Conservation (phyloP, 2,888 invertebrate genomes). For the Mechanitis mazaeus region DNA sequence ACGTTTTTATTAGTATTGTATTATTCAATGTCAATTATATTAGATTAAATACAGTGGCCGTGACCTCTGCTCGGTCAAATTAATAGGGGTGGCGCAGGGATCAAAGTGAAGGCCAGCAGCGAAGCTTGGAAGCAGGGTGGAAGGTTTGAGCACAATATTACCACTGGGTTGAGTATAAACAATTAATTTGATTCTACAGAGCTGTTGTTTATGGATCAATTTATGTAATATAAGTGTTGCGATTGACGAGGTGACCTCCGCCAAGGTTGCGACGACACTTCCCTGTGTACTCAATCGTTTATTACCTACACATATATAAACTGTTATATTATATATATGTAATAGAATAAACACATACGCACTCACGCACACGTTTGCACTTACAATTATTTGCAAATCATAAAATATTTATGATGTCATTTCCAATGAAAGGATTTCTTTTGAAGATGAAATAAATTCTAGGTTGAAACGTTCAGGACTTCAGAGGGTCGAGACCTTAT, state of each 20-base stretch:
- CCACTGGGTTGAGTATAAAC: constrained; percentile 18
- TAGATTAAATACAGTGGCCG: constrained; percentile 57
- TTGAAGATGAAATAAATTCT: too few relatives aligned
- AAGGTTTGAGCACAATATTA: constrained; percentile 21
- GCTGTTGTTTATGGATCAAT: constrained; percentile 29
- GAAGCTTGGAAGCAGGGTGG: constrained; percentile 27
- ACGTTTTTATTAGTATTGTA: constrained; percentile 5
- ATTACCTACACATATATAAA: constrained; percentile 34
- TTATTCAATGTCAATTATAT: constrained; percentile 21
- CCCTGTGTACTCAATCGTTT: constrained; percentile 68
- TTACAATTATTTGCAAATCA: too few relatives aligned
- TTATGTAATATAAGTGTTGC: not conserved
- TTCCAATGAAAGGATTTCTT: too few relatives aligned
- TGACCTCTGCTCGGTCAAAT: constrained; percentile 68
- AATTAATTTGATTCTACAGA: constrained; percentile 39
- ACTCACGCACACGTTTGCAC: too few relatives aligned
- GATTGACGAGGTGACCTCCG: constrained; percentile 60
- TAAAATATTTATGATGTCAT: too few relatives aligned
- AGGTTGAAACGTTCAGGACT: too few relatives aligned
- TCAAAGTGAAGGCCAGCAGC: constrained; percentile 44
- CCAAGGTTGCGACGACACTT: constrained; percentile 70
- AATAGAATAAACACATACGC: too few relatives aligned
- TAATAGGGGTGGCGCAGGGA: constrained; percentile 37
- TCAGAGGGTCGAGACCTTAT: too few relatives aligned
- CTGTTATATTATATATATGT: too few relatives aligned